A percentile compares a stretch with the other conserved stretches of the same genome.
Evolutionary conservation across 2,113 vertebrate genomes (phyloP).

Genomic region (Protobothrops flavoviridis): DNA sequence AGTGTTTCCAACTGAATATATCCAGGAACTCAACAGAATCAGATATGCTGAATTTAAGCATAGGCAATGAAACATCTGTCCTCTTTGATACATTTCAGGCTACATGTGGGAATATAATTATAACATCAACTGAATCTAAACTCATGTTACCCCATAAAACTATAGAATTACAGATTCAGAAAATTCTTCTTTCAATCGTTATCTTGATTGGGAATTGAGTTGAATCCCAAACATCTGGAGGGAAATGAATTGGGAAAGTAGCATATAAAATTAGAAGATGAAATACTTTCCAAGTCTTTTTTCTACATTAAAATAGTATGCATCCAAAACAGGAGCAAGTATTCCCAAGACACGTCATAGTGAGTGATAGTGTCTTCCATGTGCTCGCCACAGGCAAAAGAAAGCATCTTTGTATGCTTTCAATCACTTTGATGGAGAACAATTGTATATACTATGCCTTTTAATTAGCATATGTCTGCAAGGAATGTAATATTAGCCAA

Average conservation of each 20-base stretch:
- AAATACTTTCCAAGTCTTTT: background rate
- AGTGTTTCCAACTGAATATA: background rate
- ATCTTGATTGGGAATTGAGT: background rate
- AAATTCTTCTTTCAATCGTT: background rate
- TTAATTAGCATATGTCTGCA: slow-evolving; percentile 38
- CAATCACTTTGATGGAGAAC: slow-evolving; percentile 36
- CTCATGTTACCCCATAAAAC: background rate
- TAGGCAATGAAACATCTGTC: background rate
- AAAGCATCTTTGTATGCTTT: slow-evolving; percentile 42
- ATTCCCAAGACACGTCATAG: background rate
- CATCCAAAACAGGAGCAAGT: background rate
- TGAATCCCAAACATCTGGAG: background rate
- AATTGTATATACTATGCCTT: slow-evolving; percentile 22
- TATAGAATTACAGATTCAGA: background rate
- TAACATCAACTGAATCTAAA: background rate
- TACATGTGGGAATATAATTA: background rate
- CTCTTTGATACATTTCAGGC: background rate
- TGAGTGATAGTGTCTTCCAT: slow-evolving; percentile 20
- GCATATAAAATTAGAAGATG: slow-evolving; percentile 7
- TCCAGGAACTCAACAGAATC: background rate
- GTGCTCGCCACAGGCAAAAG: slow-evolving; percentile 22
- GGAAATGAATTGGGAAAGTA: background rate
- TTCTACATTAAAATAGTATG: background rate
- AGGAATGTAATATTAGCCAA: slow-evolving; percentile 28
- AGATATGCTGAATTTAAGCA: background rate